Evolutionary conservation across 2,113 vertebrate genomes (phyloP).

Genomic region (Phasianus colchicus): DNA sequence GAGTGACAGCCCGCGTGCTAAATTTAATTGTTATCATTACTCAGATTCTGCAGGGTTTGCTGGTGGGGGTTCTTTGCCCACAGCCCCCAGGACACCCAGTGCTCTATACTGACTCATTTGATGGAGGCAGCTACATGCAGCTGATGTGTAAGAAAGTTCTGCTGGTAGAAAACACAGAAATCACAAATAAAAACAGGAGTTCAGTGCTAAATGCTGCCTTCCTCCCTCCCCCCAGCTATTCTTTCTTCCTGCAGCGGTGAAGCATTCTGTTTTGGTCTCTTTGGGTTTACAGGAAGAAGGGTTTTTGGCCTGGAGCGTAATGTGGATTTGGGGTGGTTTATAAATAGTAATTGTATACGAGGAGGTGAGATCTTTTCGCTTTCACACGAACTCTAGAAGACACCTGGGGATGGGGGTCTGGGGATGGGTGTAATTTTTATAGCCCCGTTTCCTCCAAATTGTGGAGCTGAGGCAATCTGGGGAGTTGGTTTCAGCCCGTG

Average conservation of each 20-base stretch:
- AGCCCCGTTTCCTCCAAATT: not conserved
- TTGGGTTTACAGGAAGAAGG: not conserved
- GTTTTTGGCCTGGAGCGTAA: not conserved
- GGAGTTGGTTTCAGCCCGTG: conserved; percentile 38
- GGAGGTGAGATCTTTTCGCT: not conserved
- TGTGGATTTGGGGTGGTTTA: not conserved
- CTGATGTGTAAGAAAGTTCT: not conserved
- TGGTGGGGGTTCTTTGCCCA: not conserved
- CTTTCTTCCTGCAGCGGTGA: not conserved
- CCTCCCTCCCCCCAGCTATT: not conserved
- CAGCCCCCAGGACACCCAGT: not conserved
- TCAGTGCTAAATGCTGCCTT: not conserved
- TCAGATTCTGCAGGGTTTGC: not conserved
- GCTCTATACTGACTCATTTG: not conserved
- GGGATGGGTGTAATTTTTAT: not conserved
- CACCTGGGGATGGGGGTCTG: not conserved
- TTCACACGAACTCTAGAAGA: not conserved
- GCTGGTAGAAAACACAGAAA: not conserved
- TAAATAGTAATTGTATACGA: not conserved
- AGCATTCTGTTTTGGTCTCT: not conserved
- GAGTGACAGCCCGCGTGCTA: not conserved
- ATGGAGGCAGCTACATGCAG: not conserved
- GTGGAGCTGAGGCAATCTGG: not conserved
- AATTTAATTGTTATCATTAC: not conserved
- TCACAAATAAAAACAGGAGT: no score